phyloP scores from a whole-genome alignment of 2,797 vertebrate genomes.

The Neopelma chrysocephalum region DNA sequence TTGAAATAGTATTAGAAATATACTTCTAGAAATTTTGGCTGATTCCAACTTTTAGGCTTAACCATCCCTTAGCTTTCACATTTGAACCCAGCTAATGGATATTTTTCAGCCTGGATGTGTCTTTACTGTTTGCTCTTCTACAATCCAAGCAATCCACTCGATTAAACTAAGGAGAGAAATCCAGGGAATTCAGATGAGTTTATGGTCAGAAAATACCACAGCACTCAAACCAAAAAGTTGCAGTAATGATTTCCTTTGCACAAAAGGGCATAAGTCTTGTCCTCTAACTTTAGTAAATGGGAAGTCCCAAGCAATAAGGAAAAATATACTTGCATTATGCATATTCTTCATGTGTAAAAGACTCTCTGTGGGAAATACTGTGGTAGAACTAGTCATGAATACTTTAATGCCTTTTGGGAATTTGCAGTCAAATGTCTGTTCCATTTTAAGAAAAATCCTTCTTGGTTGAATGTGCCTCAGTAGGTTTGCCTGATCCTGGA shows the following conservation, averaged over 20 bases:
- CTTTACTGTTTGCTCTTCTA: neutral
- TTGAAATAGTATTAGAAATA: neutral
- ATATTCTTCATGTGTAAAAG: neutral
- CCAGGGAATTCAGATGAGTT: neutral
- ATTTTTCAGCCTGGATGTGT: neutral
- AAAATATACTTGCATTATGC: neutral
- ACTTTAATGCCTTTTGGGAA: neutral
- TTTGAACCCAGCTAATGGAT: neutral
- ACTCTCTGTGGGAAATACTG: neutral
- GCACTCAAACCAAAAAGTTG: neutral
- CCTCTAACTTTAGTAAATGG: neutral
- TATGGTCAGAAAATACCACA: neutral
- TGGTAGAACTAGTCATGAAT: neutral
- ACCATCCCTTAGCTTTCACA: neutral
- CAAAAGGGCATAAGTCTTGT: neutral
- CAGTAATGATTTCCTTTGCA: neutral
- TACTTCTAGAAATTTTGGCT: neutral
- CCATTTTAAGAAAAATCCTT: neutral
- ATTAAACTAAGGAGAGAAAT: neutral
- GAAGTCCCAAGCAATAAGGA: neutral
- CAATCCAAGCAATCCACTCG: neutral
- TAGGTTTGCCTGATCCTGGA: neutral
- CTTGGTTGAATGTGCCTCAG: neutral
- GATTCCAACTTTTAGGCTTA: neutral
- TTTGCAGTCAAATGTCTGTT: neutral